These are phyloP conservation scores for Craniophora ligustri DNA, from an alignment of 2,888 invertebrate species.

Conservation along the genomic window DNA sequence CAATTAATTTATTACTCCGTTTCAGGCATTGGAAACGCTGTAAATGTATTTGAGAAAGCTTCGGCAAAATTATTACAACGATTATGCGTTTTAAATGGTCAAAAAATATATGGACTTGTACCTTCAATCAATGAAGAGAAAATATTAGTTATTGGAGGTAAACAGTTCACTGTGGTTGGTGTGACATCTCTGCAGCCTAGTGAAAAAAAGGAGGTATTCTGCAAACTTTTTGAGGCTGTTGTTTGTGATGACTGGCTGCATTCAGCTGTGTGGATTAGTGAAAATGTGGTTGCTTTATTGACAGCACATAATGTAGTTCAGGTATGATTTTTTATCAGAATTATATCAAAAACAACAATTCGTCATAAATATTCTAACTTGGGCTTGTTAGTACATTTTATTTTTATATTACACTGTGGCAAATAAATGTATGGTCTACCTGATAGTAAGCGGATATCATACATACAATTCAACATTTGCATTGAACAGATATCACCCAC, in stretches of 20 bases:
- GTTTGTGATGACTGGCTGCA: conserved; percentile 91
- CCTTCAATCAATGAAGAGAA: conserved; percentile 60
- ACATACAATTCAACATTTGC: too few relatives aligned
- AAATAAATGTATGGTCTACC: too few relatives aligned
- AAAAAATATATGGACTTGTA: conserved; percentile 89
- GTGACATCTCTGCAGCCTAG: conserved; percentile 20
- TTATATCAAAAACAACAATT: neutral
- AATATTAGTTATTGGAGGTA: conserved; percentile 88
- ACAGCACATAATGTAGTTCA: conserved; percentile 91
- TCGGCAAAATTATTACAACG: conserved; percentile 58
- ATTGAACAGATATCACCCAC: too few relatives aligned
- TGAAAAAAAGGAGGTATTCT: conserved; percentile 43
- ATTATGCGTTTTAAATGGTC: conserved; percentile 73
- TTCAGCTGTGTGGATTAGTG: conserved; percentile 84
- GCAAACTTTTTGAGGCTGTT: conserved; percentile 59
- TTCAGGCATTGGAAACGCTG: conserved; percentile 87
- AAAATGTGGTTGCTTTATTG: conserved; percentile 85
- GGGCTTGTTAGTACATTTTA: too few relatives aligned
- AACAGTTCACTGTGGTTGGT: conserved; percentile 78
- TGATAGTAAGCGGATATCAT: too few relatives aligned
- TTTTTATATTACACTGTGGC: too few relatives aligned
- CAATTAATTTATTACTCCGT: neutral
- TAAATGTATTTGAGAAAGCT: conserved; percentile 69
- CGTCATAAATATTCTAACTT: too few relatives aligned
- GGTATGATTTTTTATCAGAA: conserved; percentile 57